Evolutionary conservation across 2,888 invertebrate genomes (phyloP).

Genomic region (Carcina quercana): DNA sequence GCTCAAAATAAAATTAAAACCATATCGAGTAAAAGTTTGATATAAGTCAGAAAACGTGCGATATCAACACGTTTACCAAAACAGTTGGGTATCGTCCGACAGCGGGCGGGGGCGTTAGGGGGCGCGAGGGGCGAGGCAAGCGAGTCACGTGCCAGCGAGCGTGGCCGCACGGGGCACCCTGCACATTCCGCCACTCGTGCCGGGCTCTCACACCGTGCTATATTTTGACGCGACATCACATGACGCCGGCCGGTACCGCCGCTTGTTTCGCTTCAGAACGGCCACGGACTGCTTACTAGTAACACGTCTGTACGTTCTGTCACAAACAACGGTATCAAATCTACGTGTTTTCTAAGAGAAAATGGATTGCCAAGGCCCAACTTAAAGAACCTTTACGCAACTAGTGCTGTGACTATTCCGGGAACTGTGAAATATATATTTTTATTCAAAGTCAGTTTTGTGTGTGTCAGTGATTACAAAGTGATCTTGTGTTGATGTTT

Average conservation of each 20-base stretch:
- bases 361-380: conserved; percentile 44
- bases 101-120: conserved; percentile 13
- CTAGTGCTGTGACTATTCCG: conserved; percentile 13
- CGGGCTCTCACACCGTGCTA: conserved; percentile 24
- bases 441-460: conserved; percentile 21
- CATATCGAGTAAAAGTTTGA: too few relatives aligned
- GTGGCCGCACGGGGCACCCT: conserved; percentile 26
- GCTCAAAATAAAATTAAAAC: too few relatives aligned
- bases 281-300: conserved; percentile 30
- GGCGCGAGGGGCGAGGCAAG: conserved; percentile 17
- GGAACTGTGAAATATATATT: conserved; percentile 33
- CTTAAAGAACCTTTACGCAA: conserved; percentile 19
- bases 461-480: conserved; percentile 31
- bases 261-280: conserved; percentile 30
- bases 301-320: conserved; percentile 35
- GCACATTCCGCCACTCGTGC: conserved; percentile 41
- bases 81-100: conserved; percentile 20
- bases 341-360: conserved; percentile 24
- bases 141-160: conserved; percentile 51
- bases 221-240: conserved; percentile 56
- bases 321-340: conserved; percentile 29
- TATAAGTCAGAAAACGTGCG: too few relatives aligned
- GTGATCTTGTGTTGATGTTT: conserved; percentile 37
- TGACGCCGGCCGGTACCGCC: conserved; percentile 44
- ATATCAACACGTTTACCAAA: conserved; percentile 8